Evolutionary conservation across 2,113 vertebrate genomes (phyloP).

Genomic region (Pipra filicauda): DNA sequence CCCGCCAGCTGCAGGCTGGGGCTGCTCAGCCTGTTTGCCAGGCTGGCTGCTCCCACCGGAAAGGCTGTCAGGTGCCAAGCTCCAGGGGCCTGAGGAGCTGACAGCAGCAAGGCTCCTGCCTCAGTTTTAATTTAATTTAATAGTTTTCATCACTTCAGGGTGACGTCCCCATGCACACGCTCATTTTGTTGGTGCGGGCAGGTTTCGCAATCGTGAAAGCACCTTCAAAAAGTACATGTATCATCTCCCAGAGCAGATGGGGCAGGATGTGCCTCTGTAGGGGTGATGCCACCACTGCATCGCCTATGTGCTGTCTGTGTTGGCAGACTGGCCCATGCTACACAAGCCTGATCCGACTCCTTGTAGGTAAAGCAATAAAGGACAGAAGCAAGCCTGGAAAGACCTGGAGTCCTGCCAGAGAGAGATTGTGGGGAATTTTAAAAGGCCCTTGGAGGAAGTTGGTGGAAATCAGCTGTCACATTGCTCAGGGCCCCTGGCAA

Average conservation of each 20-base stretch:
- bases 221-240: fast-evolving
- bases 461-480: neutral
- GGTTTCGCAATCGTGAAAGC: fast-evolving
- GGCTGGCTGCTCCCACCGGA: neutral
- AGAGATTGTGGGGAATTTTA: neutral
- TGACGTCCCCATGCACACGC: neutral
- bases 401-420: neutral
- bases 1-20: neutral
- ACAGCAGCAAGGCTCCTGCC: neutral
- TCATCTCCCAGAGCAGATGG: neutral
- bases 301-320: fast-evolving
- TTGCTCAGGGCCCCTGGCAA: neutral
- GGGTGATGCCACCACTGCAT: neutral
- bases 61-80: neutral
- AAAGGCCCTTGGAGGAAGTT: neutral
- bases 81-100: neutral
- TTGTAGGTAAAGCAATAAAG: neutral
- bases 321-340: neutral
- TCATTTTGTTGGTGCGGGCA: neutral
- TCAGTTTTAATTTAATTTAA: neutral
- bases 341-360: fast-evolving
- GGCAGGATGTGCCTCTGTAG: neutral
- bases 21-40: slow-evolving; percentile 10
- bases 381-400: fast-evolving
- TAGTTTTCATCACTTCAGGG: neutral